A percentile compares a stretch with the other conserved stretches of the same genome.
phyloP scores from a whole-genome alignment of 2,888 invertebrate genomes.

The Zele albiditarsus region DNA sequence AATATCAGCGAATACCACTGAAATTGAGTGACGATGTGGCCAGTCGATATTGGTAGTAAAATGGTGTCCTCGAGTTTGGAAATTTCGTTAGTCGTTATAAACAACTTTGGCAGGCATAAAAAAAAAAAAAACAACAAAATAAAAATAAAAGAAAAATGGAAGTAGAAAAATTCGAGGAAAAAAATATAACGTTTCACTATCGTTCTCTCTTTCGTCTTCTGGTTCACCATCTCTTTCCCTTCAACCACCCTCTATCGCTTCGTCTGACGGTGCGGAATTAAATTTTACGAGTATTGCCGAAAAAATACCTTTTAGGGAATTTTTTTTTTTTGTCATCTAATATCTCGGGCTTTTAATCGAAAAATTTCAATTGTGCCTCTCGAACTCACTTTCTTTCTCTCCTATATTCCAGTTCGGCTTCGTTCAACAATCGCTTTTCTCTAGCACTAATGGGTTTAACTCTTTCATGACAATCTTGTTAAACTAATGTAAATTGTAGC shows the following conservation, averaged over 20 bases:
- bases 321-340: neutral
- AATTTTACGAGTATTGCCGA: neutral
- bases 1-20: neutral
- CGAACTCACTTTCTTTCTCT: neutral
- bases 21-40: neutral
- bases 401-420: constrained; percentile 10
- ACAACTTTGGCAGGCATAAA: neutral
- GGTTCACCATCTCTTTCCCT: too few species aligned
- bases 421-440: constrained; percentile 30
- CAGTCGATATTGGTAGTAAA: neutral
- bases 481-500: constrained; percentile 38
- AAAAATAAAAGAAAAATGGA: constrained; percentile 10
- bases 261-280: neutral
- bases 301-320: neutral
- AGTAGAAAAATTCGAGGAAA: neutral
- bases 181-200: neutral
- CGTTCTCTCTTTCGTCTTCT: neutral
- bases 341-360: neutral
- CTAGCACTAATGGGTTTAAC: constrained; percentile 38
- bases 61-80: neutral
- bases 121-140: too few species aligned
- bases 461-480: constrained; percentile 41
- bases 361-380: constrained; percentile 4
- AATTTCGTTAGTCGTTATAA: neutral
- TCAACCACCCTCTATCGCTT: neutral